Percentiles rank a stretch among this genome's conserved stretches.
Evolutionary conservation across 1,140 invertebrate species (phyloP).

Genomic region (Leptoteleia sp.): DNA sequence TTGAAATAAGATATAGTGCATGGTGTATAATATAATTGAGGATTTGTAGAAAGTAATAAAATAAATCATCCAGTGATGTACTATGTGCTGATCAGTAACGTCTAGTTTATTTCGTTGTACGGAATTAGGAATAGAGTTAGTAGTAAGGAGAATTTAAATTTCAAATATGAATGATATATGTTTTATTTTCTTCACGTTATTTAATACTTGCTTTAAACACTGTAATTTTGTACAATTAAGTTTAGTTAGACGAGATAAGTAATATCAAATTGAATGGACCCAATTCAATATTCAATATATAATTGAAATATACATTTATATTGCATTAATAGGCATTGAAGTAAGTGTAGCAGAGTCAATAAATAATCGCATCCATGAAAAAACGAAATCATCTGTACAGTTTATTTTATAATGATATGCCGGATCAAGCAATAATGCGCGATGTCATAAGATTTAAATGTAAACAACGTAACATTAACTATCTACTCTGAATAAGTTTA

Average conservation of each 20-base stretch:
- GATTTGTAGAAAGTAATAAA: too few relatives aligned
- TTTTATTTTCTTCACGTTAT: conserved; percentile 45
- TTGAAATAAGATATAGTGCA: too few relatives aligned
- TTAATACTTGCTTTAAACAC: conserved; percentile 33
- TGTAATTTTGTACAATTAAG: conserved; percentile 48
- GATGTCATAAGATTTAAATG: conserved; percentile 23
- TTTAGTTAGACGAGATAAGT: conserved; percentile 11
- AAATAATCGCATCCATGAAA: conserved; percentile 33
- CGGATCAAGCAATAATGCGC: conserved; percentile 29
- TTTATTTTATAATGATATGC: background rate
- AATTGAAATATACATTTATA: conserved; percentile 42
- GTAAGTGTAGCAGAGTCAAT: conserved; percentile 49
- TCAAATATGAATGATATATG: conserved; percentile 40
- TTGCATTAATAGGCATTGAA: conserved; percentile 49
- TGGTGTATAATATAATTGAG: too few relatives aligned
- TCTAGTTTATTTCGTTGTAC: too few relatives aligned
- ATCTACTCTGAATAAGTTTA: conserved; percentile 30
- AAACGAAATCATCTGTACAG: conserved; percentile 29
- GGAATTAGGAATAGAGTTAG: too few relatives aligned
- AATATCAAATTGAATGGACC: conserved; percentile 16
- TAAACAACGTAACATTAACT: conserved; percentile 26
- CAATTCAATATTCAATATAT: conserved; percentile 27
- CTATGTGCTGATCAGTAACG: too few relatives aligned
- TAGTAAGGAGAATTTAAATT: too few relatives aligned
- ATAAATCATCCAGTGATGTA: too few relatives aligned